Percentiles rank a stretch among this genome's conserved stretches.
Conservation (phyloP, 2,888 invertebrate species). For the Drosophila birchii region DNA sequence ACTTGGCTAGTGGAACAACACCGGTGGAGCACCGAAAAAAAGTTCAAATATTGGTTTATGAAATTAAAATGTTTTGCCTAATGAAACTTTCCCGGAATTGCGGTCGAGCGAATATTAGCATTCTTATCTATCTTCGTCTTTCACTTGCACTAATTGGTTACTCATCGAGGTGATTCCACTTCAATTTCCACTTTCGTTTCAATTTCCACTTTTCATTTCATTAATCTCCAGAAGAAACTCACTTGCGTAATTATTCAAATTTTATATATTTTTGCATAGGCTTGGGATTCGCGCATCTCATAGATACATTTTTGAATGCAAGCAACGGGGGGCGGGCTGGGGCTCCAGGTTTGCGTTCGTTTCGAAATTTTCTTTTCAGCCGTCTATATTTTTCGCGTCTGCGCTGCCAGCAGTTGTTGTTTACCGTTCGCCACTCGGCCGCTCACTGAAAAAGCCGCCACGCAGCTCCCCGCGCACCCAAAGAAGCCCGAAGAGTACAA, state of each 20-base stretch:
- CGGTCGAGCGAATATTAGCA: conserved; percentile 5
- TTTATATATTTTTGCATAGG: conserved; percentile 37
- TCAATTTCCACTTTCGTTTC: conserved; percentile 38
- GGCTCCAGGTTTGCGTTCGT: conserved; percentile 48
- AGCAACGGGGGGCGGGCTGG: conserved; percentile 13
- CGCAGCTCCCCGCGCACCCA: conserved; percentile 55
- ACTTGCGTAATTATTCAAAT: conserved; percentile 70
- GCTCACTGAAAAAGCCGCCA: conserved; percentile 66
- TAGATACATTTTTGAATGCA: conserved; percentile 48
- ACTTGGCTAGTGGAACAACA: conserved; percentile 34
- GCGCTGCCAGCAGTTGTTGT: conserved; percentile 69
- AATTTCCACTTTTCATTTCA: conserved; percentile 40
- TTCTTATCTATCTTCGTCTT: conserved; percentile 26
- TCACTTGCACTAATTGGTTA: conserved; percentile 16
- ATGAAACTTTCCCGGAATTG: conserved; percentile 40
- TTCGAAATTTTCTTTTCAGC: conserved; percentile 55
- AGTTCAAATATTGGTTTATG: conserved; percentile 44
- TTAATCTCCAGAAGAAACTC: conserved; percentile 34
- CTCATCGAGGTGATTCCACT: conserved; percentile 20
- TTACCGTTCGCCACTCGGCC: conserved; percentile 78
- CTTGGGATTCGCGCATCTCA: conserved; percentile 55
- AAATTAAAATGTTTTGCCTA: conserved; percentile 32
- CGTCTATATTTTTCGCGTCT: conserved; percentile 41
- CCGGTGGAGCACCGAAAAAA: conserved; percentile 19
- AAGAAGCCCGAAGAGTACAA: conserved; percentile 44